Conservation (phyloP, 2,888 invertebrate genomes). For the Nomada fabriciana region DNA sequence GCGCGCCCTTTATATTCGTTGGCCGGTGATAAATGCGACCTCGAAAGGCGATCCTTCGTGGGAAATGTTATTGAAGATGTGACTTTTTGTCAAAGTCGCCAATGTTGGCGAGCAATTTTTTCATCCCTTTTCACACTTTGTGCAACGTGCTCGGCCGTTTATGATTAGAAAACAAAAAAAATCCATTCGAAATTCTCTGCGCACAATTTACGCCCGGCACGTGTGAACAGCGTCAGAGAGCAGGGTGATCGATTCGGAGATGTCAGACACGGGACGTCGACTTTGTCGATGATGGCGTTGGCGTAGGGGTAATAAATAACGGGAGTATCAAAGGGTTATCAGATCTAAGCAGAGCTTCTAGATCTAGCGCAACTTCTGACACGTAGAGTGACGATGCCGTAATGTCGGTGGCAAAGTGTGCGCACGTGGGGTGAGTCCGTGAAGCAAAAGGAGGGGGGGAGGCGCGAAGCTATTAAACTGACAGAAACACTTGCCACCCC, state of each 20-base stretch:
- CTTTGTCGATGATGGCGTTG: constrained; percentile 55
- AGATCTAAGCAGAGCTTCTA: constrained; percentile 77
- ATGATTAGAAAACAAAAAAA: neutral
- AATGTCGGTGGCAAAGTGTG: constrained; percentile 78
- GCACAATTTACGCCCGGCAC: neutral
- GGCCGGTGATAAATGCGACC: constrained; percentile 23
- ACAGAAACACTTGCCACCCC: constrained; percentile 85
- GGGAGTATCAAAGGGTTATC: constrained; percentile 82
- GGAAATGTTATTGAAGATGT: neutral
- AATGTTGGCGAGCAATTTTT: no score
- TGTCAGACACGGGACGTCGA: constrained; percentile 51
- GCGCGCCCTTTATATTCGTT: constrained; percentile 1
- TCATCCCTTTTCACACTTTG: neutral
- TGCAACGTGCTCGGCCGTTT: neutral
- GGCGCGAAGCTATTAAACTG: constrained; percentile 84
- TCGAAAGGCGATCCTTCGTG: constrained; percentile 3
- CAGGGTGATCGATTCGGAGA: constrained; percentile 60
- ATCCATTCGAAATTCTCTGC: neutral
- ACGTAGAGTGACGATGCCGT: constrained; percentile 83
- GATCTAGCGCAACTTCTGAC: constrained; percentile 81
- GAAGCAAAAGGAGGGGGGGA: constrained; percentile 51
- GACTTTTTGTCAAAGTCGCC: neutral
- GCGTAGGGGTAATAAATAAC: constrained; percentile 73
- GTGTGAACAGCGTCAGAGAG: constrained; percentile 5
- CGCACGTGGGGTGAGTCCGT: constrained; percentile 67